Percentiles rank a stretch among this genome's conserved stretches.
Conservation (phyloP, 2,888 invertebrate species). For the Metalampra italica region DNA sequence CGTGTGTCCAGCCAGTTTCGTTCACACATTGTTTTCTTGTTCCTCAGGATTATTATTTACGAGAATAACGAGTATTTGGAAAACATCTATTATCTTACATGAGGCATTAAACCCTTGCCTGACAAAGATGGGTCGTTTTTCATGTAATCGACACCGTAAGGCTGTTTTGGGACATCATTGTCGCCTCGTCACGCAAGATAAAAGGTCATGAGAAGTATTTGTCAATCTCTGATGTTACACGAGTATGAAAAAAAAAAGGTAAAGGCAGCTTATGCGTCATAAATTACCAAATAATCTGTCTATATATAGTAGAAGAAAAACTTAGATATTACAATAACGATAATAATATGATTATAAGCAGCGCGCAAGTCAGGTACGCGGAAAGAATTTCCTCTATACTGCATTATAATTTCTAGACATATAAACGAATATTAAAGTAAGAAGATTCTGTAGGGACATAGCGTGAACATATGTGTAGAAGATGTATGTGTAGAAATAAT, state of each 20-base stretch:
- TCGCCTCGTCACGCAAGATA: conserved; percentile 36
- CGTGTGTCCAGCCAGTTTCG: background rate
- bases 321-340: no score
- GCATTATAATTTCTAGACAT: no score
- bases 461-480: no score
- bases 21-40: background rate
- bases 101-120: conserved; percentile 23
- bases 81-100: conserved; percentile 30
- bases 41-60: background rate
- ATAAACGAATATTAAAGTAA: no score
- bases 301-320: no score
- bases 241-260: conserved; percentile 14
- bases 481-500: no score
- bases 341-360: no score
- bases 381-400: no score
- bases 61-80: conserved; percentile 10
- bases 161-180: conserved; percentile 22
- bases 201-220: conserved; percentile 36
- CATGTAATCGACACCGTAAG: conserved; percentile 22
- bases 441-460: no score
- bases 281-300: no score
- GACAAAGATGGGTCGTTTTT: conserved; percentile 11
- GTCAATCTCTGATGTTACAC: conserved; percentile 39
- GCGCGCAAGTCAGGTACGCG: no score
- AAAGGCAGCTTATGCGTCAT: background rate